Evolutionary conservation across 2,113 vertebrate species (phyloP).

Genomic region (Progne subis): DNA sequence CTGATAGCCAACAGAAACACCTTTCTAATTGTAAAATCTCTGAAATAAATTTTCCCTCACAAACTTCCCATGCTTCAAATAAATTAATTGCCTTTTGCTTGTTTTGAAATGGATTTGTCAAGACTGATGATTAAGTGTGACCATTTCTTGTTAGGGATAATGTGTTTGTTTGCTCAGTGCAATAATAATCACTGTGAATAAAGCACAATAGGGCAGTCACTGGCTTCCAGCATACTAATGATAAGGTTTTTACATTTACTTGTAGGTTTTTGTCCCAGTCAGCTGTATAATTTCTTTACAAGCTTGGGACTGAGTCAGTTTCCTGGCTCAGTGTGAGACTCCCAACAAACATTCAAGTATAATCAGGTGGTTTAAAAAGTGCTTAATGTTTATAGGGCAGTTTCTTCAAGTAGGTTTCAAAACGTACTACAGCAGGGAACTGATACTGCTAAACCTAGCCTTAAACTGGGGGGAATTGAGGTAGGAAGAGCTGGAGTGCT

Average conservation of each 20-base stretch:
- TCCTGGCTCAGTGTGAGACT: neutral
- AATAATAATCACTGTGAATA: neutral
- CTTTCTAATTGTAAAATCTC: neutral
- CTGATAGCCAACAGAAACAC: neutral
- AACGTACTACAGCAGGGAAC: neutral
- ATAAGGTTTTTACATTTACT: neutral
- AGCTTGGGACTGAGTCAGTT: constrained; percentile 6
- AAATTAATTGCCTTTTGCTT: neutral
- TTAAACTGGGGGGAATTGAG: neutral
- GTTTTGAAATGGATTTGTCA: neutral
- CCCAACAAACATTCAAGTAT: neutral
- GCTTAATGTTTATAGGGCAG: neutral
- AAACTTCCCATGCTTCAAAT: neutral
- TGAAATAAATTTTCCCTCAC: neutral
- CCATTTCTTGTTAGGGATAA: neutral
- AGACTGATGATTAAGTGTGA: neutral
- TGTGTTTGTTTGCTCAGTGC: neutral
- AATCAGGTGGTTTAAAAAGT: neutral
- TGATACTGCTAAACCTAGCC: neutral
- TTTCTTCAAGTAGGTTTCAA: neutral
- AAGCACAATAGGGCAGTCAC: neutral
- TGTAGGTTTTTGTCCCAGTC: neutral
- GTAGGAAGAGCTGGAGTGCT: neutral
- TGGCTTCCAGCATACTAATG: neutral
- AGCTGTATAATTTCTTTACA: neutral